Base-by-base conservation (phyloP, 2,113 vertebrate species). In the Neodontobutis hainanensis region DNA sequence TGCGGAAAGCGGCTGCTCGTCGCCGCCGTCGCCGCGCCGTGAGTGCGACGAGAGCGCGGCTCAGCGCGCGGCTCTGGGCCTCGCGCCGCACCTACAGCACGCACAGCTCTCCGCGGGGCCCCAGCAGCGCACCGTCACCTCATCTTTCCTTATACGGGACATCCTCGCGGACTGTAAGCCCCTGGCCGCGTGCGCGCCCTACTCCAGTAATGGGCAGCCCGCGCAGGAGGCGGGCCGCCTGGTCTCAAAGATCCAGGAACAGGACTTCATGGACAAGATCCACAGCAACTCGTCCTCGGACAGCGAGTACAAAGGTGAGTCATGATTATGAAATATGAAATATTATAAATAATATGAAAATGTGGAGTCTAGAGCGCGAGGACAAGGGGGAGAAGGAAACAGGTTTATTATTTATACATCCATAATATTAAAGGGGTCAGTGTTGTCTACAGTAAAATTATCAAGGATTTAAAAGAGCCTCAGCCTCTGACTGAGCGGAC, bases 81-180 rank as follows among this genome's bases (percentile, higher is more conserved):
- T 97, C 80, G 95, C 95, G 49, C 91, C 92, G 49, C 96, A 95
- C 72, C 94, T 96, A 15, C 96, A 95, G 67, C 94, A 93, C 15
- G 92, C 89, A 3, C 95, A 94, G 85, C 92, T 94, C 50, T 96
- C 96, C 0, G 96, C 93, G 32, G 95, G 95, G 6, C 94, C 95
- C 43, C 97, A 97, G 87, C 96, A 95, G 71, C 92, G 96, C 88
- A 98, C 95, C 19, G 97, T 97, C 89, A 98, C 96, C 85, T 99
- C 97, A 53, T 99, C 97, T 67, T 99, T 99, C 90, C 92, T 99
- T 74, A 99, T 99, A 91, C 93, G 97, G 90, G 97, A 99, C 87
- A 99, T 99, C 80, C 92, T 99, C 49, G 97, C 96, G 49, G 97
- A 99, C 90, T 98, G 97, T 88, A 98, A 97, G 58, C 97, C 97